Percentiles rank a stretch among this genome's conserved stretches.
Conservation (phyloP, 2,113 vertebrate species). For the Noturus placidus region DNA sequence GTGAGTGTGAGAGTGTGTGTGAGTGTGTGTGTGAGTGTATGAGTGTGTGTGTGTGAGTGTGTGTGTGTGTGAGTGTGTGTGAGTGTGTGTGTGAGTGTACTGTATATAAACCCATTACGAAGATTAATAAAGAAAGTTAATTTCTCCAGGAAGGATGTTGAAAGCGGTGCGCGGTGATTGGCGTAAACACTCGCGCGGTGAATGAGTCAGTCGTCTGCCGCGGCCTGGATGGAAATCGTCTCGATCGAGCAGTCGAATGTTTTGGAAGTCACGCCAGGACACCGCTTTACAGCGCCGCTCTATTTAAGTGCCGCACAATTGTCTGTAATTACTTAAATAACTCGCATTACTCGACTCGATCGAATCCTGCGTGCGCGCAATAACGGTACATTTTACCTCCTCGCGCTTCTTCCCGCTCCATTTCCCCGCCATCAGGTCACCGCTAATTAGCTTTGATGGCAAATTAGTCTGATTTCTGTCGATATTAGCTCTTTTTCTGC, state of each 20-base stretch:
- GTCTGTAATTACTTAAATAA: constrained; percentile 48
- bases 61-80: background rate
- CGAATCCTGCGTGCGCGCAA: constrained; percentile 25
- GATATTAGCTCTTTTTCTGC: background rate
- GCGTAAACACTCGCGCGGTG: constrained; percentile 7
- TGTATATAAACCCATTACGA: background rate
- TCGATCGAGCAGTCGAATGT: constrained; percentile 40
- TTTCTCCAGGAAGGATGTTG: constrained; percentile 5
- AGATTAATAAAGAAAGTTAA: constrained; percentile 19
- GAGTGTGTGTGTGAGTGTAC: background rate
- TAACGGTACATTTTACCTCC: constrained; percentile 35
- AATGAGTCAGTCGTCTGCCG: constrained; percentile 7
- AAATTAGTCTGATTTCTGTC: background rate
- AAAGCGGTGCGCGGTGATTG: constrained; percentile 24
- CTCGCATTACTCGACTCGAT: background rate
- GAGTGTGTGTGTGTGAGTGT: background rate
- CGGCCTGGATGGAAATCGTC: constrained; percentile 28
- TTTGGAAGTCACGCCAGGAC: constrained; percentile 38
- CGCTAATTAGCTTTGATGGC: constrained; percentile 20
- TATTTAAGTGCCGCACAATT: constrained; percentile 44
- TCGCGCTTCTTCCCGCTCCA: background rate
- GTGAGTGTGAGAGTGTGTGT: background rate
- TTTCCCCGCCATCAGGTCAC: background rate
- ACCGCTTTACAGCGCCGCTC: constrained; percentile 29
- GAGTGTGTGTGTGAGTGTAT: background rate